Evolutionary conservation across 2,888 invertebrate genomes (phyloP).

Genomic region (Tachina lurida): DNA sequence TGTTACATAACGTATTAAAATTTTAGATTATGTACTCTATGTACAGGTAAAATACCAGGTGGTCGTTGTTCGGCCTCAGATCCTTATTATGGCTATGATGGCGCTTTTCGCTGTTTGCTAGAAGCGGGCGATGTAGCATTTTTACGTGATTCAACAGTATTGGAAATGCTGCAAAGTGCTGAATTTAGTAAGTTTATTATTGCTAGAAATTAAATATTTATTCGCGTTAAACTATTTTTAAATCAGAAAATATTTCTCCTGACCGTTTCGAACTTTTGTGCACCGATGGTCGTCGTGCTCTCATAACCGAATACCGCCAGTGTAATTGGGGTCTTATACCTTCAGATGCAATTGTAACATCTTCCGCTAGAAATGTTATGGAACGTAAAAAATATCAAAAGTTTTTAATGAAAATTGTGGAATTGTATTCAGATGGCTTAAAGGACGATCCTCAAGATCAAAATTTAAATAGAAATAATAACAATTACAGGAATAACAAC

Average conservation of each 20-base stretch:
- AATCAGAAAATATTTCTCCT: constrained; percentile 86
- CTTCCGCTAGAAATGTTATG: constrained; percentile 87
- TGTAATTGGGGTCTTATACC: constrained; percentile 95
- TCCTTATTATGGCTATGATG: constrained; percentile 95
- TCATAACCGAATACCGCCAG: constrained; percentile 87
- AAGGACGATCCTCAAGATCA: constrained; percentile 74
- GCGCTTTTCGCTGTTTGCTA: constrained; percentile 93
- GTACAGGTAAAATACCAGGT: constrained; percentile 91
- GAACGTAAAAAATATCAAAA: constrained; percentile 85
- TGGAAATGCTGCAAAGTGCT: constrained; percentile 87
- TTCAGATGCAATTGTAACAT: constrained; percentile 92
- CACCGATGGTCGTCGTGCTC: constrained; percentile 88
- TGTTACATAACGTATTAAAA: neutral
- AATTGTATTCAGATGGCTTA: constrained; percentile 83
- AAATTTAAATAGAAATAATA: constrained; percentile 64
- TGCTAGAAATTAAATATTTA: neutral
- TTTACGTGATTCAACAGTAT: constrained; percentile 91
- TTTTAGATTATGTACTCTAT: constrained; percentile 91
- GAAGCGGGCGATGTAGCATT: constrained; percentile 96
- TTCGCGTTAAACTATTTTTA: neutral
- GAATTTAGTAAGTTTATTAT: constrained; percentile 84
- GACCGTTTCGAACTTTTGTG: constrained; percentile 92
- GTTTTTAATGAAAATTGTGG: constrained; percentile 86
- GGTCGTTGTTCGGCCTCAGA: constrained; percentile 92
- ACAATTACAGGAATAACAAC: constrained; percentile 73